These are phyloP conservation scores for Clarias batrachus DNA, from an alignment of 2,113 vertebrate species.

Conservation along the genomic window DNA sequence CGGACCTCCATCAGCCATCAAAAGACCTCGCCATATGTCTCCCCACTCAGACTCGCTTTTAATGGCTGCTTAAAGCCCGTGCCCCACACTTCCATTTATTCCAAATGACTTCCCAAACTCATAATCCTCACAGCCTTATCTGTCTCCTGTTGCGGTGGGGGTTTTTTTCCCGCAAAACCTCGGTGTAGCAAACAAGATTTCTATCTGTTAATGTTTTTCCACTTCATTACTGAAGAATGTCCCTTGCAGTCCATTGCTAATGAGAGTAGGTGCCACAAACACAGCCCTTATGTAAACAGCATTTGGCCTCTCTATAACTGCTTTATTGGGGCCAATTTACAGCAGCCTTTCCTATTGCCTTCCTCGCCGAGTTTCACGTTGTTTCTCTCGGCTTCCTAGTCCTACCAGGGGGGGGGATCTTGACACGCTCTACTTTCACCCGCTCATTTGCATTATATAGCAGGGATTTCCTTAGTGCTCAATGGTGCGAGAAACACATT, in stretches of 20 bases:
- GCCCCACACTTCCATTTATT: background rate
- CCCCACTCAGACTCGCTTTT: constrained; percentile 9
- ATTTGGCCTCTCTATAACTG: constrained; percentile 51
- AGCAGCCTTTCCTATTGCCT: constrained; percentile 31
- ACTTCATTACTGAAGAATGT: constrained; percentile 47
- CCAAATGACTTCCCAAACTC: constrained; percentile 11
- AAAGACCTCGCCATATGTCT: constrained; percentile 39
- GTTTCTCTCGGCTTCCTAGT: background rate
- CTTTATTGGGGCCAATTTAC: constrained; percentile 49
- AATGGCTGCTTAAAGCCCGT: background rate
- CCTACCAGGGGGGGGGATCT: constrained; percentile 2
- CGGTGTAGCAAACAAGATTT: constrained; percentile 24
- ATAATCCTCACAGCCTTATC: background rate
- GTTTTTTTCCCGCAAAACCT: background rate
- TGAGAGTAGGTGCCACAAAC: constrained; percentile 49
- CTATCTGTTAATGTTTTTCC: constrained; percentile 22
- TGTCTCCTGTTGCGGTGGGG: background rate
- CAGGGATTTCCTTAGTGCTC: constrained; percentile 5
- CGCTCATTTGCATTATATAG: constrained; percentile 20
- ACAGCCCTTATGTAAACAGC: constrained; percentile 55
- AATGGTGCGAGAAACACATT: background rate
- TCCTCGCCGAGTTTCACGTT: constrained; percentile 43
- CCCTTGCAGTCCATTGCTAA: constrained; percentile 46
- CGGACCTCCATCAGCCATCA: constrained; percentile 29
- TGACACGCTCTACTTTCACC: background rate